Base-by-base conservation (phyloP, 2,888 invertebrate species). In the Scrobipalpa costella region DNA sequence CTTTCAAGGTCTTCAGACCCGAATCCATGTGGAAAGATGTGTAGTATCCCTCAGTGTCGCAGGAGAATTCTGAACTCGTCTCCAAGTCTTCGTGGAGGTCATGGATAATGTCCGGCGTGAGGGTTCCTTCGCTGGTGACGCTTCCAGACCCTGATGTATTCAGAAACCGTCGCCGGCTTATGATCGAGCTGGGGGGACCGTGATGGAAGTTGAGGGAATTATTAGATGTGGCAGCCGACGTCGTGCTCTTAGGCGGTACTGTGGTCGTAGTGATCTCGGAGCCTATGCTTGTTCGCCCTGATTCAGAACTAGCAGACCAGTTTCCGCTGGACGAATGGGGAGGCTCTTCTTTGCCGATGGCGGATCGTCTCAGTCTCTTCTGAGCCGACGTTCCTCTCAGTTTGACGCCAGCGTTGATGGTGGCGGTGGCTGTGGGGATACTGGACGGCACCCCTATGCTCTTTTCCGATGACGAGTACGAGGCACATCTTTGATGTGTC, bases 11-110 rank as follows among this genome's bases (percentile, higher is more conserved):
- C 78, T 96, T 96, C 67, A 99, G 85, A 0, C 98, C 98, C 63
- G 98, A 98, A 85, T 99, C 98, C 93, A 97, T 95, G 85, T 99
- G 98, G 92, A 99, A 99, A 19, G 98, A 98, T 0, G 99, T 99
- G 83, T 98, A 99, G 84, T 98, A 99, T 7, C 99, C 99, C 87
- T 99, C 99, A 0, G 98, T 98, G 80, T 99, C 99, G 79, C 98
- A 97, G 1, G 98, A 98, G 84, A 98, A 98, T 65, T 97, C 96
- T 0, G 98, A 98, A 72, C 96, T 96, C 0, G 96, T 96, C 87
- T 97, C 97, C 61, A 95, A 94, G 79, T 97, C 97, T 82, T 97
- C 96, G 70, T 95, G 94, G 68, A 95, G 92, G 80, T 97, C 94
- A 73, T 95, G 94, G 68, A 95, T 96, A 60, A 96, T 94, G 85